Evolutionary conservation across 64 coral and sea anemone genomes (phyloP).

Genomic region (Pocillopora verrucosa): DNA sequence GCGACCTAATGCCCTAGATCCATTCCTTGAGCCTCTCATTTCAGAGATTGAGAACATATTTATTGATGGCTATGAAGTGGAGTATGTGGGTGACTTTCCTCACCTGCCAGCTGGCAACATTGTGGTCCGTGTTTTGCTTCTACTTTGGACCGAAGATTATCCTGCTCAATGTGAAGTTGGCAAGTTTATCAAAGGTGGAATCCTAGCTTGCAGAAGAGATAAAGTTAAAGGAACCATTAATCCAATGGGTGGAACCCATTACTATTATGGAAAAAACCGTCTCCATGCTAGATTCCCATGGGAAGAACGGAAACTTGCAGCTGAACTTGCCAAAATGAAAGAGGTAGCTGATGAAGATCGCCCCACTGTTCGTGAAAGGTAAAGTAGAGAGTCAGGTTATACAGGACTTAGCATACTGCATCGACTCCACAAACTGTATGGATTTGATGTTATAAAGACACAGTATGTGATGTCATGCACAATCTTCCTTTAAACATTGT

Average conservation of each 20-base stretch:
- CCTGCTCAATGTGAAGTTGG: conserved; percentile 58
- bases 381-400: conserved; percentile 32
- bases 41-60: conserved; percentile 27
- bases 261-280: background rate
- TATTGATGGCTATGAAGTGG: conserved; percentile 25
- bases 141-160: conserved; percentile 41
- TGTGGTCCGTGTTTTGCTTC: conserved; percentile 15
- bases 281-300: background rate
- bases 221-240: background rate
- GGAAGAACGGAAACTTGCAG: background rate
- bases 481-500: conserved; percentile 46
- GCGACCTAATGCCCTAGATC: conserved; percentile 18
- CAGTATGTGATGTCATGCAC: conserved; percentile 39
- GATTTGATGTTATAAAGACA: conserved; percentile 41
- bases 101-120: background rate
- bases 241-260: background rate
- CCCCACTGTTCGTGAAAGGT: background rate
- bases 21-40: conserved; percentile 49
- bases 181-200: conserved; percentile 38
- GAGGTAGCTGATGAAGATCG: conserved; percentile 52
- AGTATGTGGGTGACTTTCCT: background rate
- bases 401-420: conserved; percentile 40
- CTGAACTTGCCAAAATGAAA: background rate
- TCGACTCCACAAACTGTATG: conserved; percentile 43
- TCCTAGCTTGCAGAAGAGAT: background rate